Evolutionary conservation across 2,888 invertebrate species (phyloP), one percentile per base, ranked within the genome.

Genomic region (Pachliopta kotzebuea): DNA sequence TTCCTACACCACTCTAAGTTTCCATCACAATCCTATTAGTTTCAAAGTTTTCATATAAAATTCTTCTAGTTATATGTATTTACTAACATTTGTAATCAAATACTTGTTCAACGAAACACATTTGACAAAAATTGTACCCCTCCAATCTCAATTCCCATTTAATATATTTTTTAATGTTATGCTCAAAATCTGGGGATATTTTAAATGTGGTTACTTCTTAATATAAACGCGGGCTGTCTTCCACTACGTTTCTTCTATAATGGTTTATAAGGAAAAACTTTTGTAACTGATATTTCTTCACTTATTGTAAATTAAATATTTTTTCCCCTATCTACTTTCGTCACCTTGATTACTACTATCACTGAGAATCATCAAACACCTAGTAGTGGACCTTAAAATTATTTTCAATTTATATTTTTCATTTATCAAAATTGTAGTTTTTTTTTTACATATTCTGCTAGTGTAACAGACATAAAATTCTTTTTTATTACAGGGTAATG

Each of bases 1-100:
- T 76, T 67, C 62, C 65, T 64, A 67, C 84, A 83, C 84, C 73
- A 74, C 76, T 79, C 76, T 77, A 74, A 75, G 74, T 76, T 73
- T 77, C 68, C 70, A 66, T 69, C 69, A 70, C 72, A 65, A 68
- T 56, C 50, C 61, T 65, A 65, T 61, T 65, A 65, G 65, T 66
- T 70, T 50, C 49, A 52, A 37, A 58, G 8, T 56, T 58, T 50
- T 37, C 55, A 37, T 18, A 29, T 42, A 37, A 24, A 56, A 37
- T 42, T 62, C 62, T 56, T 49, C 23, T 26, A 56, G 1, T 17
- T 21, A 31, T 56, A 50, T 56, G 20, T 8, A 26, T n/a, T n/a
- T n/a, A n/a, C 26, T 29, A 55, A 21, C 24, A 56, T 50, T n/a
- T 56, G 8, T 42, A 53, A 24, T 45, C 11, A n/a, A 45, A 45